These are phyloP conservation scores for Pteropus alecto DNA, from an alignment of 2,113 vertebrate species.

Conservation along the genomic window DNA sequence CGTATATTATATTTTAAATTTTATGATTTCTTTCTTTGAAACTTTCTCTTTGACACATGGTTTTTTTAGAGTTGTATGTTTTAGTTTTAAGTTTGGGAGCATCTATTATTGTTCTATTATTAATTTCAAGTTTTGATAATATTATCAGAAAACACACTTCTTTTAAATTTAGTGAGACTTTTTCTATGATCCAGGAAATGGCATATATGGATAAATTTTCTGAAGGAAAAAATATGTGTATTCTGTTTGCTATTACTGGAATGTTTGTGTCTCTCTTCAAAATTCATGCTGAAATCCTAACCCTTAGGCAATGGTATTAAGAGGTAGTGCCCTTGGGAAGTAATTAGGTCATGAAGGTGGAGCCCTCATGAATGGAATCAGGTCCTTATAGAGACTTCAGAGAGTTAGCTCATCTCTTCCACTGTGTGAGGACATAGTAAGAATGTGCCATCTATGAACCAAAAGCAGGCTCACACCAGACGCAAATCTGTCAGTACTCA, in stretches of 20 bases:
- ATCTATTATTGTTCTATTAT: neutral
- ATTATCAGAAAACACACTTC: neutral
- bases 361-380: neutral
- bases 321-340: neutral
- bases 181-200: neutral
- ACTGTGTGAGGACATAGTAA: no score
- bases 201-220: neutral
- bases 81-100: neutral
- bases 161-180: neutral
- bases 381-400: neutral
- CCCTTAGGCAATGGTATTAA: neutral
- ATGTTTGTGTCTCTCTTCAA: neutral
- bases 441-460: no score
- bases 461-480: no score
- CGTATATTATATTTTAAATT: neutral
- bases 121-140: neutral
- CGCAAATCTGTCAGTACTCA: no score
- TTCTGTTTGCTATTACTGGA: neutral
- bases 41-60: neutral
- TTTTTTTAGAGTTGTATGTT: neutral
- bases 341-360: neutral
- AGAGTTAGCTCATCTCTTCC: no score
- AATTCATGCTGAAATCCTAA: neutral
- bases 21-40: neutral
- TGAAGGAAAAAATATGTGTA: neutral